Evolutionary conservation across 2,888 invertebrate species (phyloP), one percentile per base, ranked within the genome.

Genomic region (Anagyrus pseudococci): DNA sequence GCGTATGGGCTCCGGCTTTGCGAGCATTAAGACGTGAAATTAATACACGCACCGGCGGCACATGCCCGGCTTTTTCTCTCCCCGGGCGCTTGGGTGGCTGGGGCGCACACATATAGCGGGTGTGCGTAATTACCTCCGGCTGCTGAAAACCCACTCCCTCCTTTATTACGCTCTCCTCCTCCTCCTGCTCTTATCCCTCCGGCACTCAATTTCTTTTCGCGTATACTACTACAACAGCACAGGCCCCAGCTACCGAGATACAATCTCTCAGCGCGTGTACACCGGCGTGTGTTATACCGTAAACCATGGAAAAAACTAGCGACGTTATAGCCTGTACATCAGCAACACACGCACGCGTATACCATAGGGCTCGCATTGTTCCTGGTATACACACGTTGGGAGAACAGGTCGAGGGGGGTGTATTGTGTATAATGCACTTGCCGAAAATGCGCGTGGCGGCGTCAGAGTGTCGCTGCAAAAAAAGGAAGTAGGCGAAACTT

Each of bases 1-100:
- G 29, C 29, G 10, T 7, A 7, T 7, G 10, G 10, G 29, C 29
- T 7, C 4, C 29, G 29, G 4, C 29, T 4, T 17, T 17, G 46
- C 41, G 62, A 54, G 70, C 68, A 68, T 69, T 71, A 70, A 70
- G 72, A 75, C 73, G 73, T 73, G 73, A 74, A 77, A 76, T 77
- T 77, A 76, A 63, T 58, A 54, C 63, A 33, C 46, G 43, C 48
- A 13, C 17, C 33, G 17, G n/a, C 49, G 26, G 0, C 25, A 26
- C 2, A 4, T 3, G 17, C 7, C 6, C 41, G 75, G 75, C 75
- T 73, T 70, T 19, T 23, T 56, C 25, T 33, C n/a, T 33, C 37
- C 13, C 19, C 10, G 60, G 44, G n/a, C n/a, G n/a, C n/a, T n/a
- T n/a, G n/a, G n/a, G n/a, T n/a, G n/a, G n/a, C n/a, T n/a, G n/a